Percentiles rank a stretch among this genome's conserved stretches.
phyloP scores from a whole-genome alignment of 2,888 invertebrate genomes.

The Aphodius granarius region DNA sequence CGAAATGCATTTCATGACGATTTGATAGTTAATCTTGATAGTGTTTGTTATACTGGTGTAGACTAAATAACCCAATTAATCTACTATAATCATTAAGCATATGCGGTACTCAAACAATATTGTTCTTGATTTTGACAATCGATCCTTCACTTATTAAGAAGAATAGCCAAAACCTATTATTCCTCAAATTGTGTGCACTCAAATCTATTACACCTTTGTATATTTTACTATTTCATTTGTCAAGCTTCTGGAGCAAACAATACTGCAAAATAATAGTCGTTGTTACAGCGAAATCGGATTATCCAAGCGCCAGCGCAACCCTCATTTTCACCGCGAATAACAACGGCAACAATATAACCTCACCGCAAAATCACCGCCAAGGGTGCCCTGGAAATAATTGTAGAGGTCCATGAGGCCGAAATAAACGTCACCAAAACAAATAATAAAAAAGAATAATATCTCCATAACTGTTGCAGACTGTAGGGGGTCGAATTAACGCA shows the following conservation, averaged over 20 bases:
- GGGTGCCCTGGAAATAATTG: not conserved
- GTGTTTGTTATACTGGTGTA: no score
- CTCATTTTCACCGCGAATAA: not conserved
- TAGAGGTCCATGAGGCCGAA: not conserved
- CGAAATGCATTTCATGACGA: no score
- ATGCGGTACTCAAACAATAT: no score
- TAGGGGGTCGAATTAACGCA: not conserved
- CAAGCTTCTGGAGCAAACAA: not conserved
- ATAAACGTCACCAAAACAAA: slow-evolving; percentile 10
- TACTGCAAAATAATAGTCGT: not conserved
- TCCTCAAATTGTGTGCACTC: not conserved
- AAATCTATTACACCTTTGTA: no score
- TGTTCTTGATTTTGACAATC: no score
- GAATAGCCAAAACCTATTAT: no score
- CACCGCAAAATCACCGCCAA: not conserved
- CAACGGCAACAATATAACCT: not conserved
- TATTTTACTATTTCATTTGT: no score
- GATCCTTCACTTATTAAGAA: no score
- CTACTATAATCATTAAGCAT: no score
- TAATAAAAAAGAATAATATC: slow-evolving; percentile 10
- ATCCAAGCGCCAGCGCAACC: not conserved
- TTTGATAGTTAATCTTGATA: no score
- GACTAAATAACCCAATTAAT: no score
- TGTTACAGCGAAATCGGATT: not conserved
- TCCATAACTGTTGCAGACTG: not conserved